These are phyloP conservation scores for Sarcophaga caerulescens DNA, from an alignment of 2,888 invertebrate genomes.

Conservation along the genomic window DNA sequence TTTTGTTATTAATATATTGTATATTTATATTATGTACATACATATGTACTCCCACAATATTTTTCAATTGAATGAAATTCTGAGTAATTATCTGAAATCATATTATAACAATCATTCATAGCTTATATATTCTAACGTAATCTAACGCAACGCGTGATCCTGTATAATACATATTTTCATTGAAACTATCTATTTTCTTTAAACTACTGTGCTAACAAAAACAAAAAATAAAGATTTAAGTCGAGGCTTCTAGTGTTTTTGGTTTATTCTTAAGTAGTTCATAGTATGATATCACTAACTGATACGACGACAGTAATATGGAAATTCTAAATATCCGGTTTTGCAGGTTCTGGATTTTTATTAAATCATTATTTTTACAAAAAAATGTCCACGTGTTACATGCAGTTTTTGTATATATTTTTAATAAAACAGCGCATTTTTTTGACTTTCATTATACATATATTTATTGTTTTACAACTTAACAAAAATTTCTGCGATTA, in stretches of 20 bases:
- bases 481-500: conserved; percentile 29
- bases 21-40: too few relatives aligned
- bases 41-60: too few relatives aligned
- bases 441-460: conserved; percentile 10
- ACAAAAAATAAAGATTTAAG: too few relatives aligned
- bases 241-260: not conserved
- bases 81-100: too few relatives aligned
- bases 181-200: too few relatives aligned
- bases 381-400: conserved; percentile 43
- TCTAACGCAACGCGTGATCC: too few relatives aligned
- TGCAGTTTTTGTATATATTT: conserved; percentile 24
- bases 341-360: not conserved
- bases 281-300: not conserved
- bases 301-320: not conserved
- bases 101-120: too few relatives aligned
- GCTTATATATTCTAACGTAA: too few relatives aligned
- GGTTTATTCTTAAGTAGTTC: not conserved
- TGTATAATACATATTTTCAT: too few relatives aligned
- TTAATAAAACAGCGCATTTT: conserved; percentile 31
- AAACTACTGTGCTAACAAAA: too few relatives aligned
- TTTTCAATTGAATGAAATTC: too few relatives aligned
- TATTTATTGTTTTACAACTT: conserved; percentile 14
- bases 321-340: not conserved
- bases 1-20: too few relatives aligned
- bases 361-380: not conserved